Evolutionary conservation across 2,888 invertebrate genomes (phyloP).

Genomic region (Dorcus hopei): DNA sequence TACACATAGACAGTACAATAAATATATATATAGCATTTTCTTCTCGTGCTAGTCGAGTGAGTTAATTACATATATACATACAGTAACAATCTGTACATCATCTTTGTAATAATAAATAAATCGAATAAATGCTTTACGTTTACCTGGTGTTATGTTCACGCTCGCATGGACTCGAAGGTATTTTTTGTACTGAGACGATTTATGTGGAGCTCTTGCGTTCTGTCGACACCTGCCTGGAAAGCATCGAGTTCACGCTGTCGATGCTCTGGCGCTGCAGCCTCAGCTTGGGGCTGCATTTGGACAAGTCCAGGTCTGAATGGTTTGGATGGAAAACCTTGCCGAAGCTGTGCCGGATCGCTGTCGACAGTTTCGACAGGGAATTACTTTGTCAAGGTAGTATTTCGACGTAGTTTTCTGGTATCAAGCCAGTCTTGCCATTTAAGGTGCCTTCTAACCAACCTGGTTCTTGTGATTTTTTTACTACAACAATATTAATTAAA

Average conservation of each 20-base stretch:
- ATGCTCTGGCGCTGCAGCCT: conserved; percentile 41
- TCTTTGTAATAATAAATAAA: too few species aligned
- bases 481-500: conserved; percentile 52
- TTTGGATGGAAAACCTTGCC: conserved; percentile 42
- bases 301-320: conserved; percentile 32
- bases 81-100: too few species aligned
- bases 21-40: too few species aligned
- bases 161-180: not conserved
- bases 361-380: conserved; percentile 42
- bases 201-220: conserved; percentile 44
- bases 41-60: too few species aligned
- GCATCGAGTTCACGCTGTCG: conserved; percentile 35
- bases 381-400: conserved; percentile 63
- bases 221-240: conserved; percentile 29
- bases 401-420: conserved; percentile 97
- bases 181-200: conserved; percentile 7
- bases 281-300: conserved; percentile 23
- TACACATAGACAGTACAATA: not conserved
- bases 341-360: conserved; percentile 41
- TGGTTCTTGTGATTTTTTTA: conserved; percentile 87
- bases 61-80: too few species aligned
- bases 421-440: conserved; percentile 86
- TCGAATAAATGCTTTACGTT: too few species aligned
- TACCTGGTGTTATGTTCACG: too few species aligned
- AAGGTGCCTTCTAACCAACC: conserved; percentile 97